phyloP scores from a whole-genome alignment of 2,797 vertebrate species.

The Poliocrania exsul region DNA sequence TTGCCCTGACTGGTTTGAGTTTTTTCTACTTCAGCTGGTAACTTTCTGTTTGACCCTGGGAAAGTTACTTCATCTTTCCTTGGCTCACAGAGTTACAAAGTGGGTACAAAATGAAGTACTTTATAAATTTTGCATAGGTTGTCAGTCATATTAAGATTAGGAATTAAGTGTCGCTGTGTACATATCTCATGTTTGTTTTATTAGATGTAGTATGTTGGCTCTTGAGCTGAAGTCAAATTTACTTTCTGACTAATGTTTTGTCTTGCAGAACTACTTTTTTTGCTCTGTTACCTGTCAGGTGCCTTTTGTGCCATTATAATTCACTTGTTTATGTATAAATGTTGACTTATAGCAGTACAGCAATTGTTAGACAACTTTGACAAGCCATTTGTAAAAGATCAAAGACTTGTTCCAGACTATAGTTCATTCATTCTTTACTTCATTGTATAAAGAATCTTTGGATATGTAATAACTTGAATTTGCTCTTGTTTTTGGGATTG shows the following conservation, averaged over 20 bases:
- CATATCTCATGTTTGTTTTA: constrained; percentile 46
- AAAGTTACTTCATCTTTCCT: constrained; percentile 7
- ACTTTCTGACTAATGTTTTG: background rate
- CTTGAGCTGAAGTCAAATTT: constrained; percentile 36
- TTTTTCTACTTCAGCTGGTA: background rate
- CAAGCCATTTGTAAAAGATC: constrained; percentile 29
- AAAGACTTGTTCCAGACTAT: background rate
- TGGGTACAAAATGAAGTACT: background rate
- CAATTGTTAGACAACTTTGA: constrained; percentile 22
- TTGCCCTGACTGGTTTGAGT: background rate
- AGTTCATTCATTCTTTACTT: background rate
- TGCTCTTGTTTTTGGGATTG: background rate
- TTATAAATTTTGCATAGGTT: constrained; percentile 46
- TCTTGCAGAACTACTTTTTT: constrained; percentile 28
- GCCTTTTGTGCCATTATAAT: background rate
- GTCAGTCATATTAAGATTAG: constrained; percentile 40
- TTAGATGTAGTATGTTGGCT: constrained; percentile 33
- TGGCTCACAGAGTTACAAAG: background rate
- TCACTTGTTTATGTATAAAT: constrained; percentile 39
- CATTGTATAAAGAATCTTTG: background rate
- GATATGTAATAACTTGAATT: background rate
- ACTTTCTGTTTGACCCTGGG: background rate
- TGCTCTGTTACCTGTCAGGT: background rate
- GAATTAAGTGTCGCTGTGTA: constrained; percentile 52
- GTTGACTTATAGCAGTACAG: constrained; percentile 1